These are phyloP conservation scores for Nomia melanderi DNA, from an alignment of 1,140 invertebrate species.

Conservation along the genomic window DNA sequence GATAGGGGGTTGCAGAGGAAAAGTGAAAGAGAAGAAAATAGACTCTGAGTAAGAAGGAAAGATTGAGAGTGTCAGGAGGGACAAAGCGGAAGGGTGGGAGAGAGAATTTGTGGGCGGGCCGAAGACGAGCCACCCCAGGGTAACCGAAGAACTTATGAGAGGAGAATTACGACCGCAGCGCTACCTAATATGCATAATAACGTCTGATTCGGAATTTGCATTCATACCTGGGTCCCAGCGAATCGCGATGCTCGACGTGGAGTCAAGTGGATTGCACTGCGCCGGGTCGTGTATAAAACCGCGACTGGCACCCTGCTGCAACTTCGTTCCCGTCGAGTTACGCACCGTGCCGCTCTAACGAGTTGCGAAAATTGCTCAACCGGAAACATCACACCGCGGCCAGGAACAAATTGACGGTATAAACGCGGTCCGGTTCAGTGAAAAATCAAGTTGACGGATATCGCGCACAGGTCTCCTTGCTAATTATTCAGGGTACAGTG, in stretches of 20 bases:
- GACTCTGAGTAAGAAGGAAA: no score
- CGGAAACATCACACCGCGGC: neutral
- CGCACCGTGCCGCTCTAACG: neutral
- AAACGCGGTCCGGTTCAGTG: neutral
- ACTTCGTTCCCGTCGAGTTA: neutral
- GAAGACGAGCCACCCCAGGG: constrained; percentile 47
- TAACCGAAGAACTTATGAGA: constrained; percentile 70
- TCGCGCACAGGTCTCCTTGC: neutral
- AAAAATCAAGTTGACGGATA: constrained; percentile 7
- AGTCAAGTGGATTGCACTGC: neutral
- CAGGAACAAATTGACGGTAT: neutral
- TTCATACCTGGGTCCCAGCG: constrained; percentile 65
- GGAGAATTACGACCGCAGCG: constrained; percentile 62
- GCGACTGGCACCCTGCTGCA: neutral
- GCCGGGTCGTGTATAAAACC: neutral
- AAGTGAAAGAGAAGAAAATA: no score
- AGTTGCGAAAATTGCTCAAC: constrained; percentile 10
- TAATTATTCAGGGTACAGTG: neutral
- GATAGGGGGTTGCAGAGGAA: no score
- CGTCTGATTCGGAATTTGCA: constrained; percentile 74
- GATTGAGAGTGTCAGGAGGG: no score
- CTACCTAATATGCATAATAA: constrained; percentile 75
- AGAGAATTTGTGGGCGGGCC: constrained; percentile 26
- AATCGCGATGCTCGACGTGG: constrained; percentile 53
- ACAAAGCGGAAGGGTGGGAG: no score